Base-by-base conservation (phyloP, 2,888 invertebrate genomes). In the Melanophora roralis region DNA sequence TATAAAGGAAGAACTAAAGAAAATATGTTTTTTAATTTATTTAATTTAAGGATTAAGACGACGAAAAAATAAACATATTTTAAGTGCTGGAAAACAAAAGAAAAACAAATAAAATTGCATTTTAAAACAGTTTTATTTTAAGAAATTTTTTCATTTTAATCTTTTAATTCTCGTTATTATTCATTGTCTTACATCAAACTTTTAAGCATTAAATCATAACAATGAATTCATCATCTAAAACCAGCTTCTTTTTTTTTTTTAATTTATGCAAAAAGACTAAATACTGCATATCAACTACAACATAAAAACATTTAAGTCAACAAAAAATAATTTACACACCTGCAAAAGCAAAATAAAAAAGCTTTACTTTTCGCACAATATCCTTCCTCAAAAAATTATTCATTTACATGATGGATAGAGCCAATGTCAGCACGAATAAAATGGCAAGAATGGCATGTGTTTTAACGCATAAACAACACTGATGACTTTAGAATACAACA, bases 381-480 rank as follows among this genome's bases (percentile, higher is more conserved):
- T 62, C 68, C 71, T 78, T 72, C 45, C 45, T 74, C 9, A 76
- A 78, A 84, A 84, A 85, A 51, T 5, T 27, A 51, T 1, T 40
- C n/a, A n/a, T n/a, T 38, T 83, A 83, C 84, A 85, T 85, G 83
- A 82, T 78, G 81, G 51, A 80, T 51, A 19, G 14, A 73, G 36
- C 60, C 21, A 55, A 27, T 6, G 27, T 59, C 21, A 40, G 9
- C 51, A 16, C 53, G 45, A 65, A 53, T 53, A 60, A 27, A 55
- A 47, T 62, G 27, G 32, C 55, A 59, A 53, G 68, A 71, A 40
- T 71, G 64, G 36, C 73, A 77, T 83, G 62, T 82, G 82, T 81
- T 82, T 84, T 84, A 86, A 86, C 82, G 85, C 84, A 86, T 86
- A 87, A 87, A 85, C 86, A 85, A 86, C 40, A 75, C 32, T 40